phyloP scores from a whole-genome alignment of 2,888 invertebrate genomes.

The Macaria liturata region DNA sequence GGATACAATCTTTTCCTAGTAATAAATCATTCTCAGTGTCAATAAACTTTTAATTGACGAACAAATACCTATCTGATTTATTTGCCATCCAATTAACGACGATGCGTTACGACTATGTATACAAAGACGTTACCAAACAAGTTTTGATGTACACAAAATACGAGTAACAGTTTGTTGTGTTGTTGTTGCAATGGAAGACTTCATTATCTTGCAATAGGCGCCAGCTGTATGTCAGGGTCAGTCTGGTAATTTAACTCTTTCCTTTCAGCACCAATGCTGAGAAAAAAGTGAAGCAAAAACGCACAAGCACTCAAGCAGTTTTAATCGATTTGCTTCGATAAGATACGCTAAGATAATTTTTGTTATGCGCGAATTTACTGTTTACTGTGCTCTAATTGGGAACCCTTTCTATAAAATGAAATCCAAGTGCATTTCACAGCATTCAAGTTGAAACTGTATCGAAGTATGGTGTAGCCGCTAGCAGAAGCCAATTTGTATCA shows the following conservation, averaged over 20 bases:
- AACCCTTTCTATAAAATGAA: background rate
- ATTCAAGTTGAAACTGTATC: slow-evolving; percentile 10
- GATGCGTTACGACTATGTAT: slow-evolving; percentile 1
- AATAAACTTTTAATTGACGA: slow-evolving; percentile 10
- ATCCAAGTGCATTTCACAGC: slow-evolving; percentile 3
- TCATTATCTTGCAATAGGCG: slow-evolving; percentile 27
- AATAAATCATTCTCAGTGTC: background rate
- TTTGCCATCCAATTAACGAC: background rate
- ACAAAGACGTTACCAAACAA: slow-evolving; percentile 11
- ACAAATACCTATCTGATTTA: background rate
- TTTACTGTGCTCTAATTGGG: too few species aligned
- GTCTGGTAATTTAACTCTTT: slow-evolving; percentile 21
- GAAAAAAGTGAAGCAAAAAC: slow-evolving; percentile 19
- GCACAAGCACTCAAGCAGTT: too few species aligned
- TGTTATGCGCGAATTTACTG: too few species aligned
- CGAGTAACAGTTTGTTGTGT: slow-evolving; percentile 1
- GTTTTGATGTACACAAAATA: slow-evolving; percentile 16
- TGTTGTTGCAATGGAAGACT: slow-evolving; percentile 24
- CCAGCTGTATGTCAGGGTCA: slow-evolving; percentile 27
- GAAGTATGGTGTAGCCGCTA: slow-evolving; percentile 5
- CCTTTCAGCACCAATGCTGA: slow-evolving; percentile 13
- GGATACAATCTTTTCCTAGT: background rate
- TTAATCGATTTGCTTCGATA: too few species aligned
- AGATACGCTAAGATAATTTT: too few species aligned
- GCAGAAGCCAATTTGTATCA: slow-evolving; percentile 20